A percentile compares a stretch with the other conserved stretches of the same genome.
phyloP scores from a whole-genome alignment of 2,888 invertebrate genomes.

The Neoitamus cyanurus region DNA sequence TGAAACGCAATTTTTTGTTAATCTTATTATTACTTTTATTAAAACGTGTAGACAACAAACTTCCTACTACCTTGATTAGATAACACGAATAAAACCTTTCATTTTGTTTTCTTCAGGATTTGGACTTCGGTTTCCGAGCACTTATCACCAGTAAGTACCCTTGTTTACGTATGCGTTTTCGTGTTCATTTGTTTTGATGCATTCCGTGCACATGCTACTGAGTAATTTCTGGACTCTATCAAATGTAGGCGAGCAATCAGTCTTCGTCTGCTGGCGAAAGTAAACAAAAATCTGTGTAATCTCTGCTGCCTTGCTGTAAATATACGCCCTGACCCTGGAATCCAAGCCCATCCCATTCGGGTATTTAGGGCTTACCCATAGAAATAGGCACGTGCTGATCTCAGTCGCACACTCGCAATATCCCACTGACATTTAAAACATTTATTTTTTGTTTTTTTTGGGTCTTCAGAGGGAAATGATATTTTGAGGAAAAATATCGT shows the following conservation, averaged over 20 bases:
- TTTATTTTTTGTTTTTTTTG: constrained; percentile 12
- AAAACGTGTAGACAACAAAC: too few species aligned
- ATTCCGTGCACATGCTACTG: not conserved
- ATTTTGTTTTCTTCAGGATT: not conserved
- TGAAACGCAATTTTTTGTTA: too few species aligned
- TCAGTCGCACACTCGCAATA: not conserved
- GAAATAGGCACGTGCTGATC: not conserved
- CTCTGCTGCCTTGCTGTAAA: not conserved
- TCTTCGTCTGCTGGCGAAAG: not conserved
- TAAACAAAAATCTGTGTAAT: constrained; percentile 22
- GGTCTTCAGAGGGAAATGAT: not conserved
- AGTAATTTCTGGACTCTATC: not conserved
- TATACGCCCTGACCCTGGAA: not conserved
- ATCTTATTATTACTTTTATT: too few species aligned
- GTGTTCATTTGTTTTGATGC: not conserved
- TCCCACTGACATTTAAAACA: not conserved
- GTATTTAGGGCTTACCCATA: not conserved
- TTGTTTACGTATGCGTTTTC: not conserved
- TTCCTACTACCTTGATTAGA: too few species aligned
- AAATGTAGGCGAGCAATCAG: not conserved
- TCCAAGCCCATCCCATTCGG: not conserved
- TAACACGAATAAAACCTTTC: not conserved
- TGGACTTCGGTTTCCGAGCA: not conserved
- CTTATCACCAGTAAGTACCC: constrained; percentile 12
- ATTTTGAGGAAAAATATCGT: constrained; percentile 12